Evolutionary conservation across 2,797 vertebrate species (phyloP), one percentile per base, ranked within the genome.

Genomic region (Eulemur coronatus): DNA sequence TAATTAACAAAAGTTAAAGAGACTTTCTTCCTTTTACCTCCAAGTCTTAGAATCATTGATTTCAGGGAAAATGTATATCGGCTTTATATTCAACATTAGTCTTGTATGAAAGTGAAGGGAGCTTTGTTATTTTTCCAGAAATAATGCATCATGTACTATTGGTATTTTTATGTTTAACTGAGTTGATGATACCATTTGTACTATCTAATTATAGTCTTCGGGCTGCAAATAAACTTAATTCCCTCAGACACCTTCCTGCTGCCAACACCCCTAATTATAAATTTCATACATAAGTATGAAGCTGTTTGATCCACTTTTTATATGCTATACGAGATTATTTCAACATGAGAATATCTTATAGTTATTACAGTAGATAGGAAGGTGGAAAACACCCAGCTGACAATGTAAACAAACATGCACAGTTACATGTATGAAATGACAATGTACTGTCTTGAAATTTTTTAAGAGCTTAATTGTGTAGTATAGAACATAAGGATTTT

Each of bases 1-100:
- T 84, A 73, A 59, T 50, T 86, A 91, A 92, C 28, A 84, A 79
- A 95, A 95, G 72, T 95, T 78, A 79, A 70, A 72, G 7, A 11
- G 12, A 70, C 73, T 38, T 59, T 75, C 22, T 80, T 10, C 17
- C 17, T 82, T 88, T 92, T 50, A 70, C n/a, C 17, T 14, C 65
- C 3, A 33, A 26, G 26, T 85, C 55, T 84, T 22, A 93, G 67
- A 94, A 30, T 63, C 26, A 76, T 35, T 18, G 30, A 41, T 94
- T 85, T 41, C 65, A 65, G 18, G 38, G 26, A 67, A 80, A 94
- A 84, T 84, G 28, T 20, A 79, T 57, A 13, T 3, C 38, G 33
- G 17, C n/a, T 85, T 96, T 96, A 80, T 20, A 85, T 26, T 85
- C 11, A 35, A 41, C 57, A 22, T 50, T 85, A 61, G n/a, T 30